These are phyloP conservation scores for Crocuta crocuta DNA, from an alignment of 2,113 vertebrate species.

Conservation along the genomic window DNA sequence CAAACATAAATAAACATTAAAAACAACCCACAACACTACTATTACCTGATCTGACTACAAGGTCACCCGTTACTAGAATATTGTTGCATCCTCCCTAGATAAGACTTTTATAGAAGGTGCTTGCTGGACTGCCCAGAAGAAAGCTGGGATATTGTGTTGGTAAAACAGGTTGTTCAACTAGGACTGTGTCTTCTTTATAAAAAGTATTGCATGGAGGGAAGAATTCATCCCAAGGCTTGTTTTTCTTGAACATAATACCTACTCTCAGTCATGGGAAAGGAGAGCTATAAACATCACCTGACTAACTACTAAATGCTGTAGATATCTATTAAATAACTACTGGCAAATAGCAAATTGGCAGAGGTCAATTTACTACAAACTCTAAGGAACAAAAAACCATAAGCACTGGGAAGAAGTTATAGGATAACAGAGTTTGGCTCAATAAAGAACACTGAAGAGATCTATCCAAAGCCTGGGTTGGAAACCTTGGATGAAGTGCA, in stretches of 20 bases:
- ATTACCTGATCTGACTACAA: neutral
- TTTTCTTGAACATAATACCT: constrained; percentile 33
- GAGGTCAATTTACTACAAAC: neutral
- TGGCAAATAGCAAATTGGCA: neutral
- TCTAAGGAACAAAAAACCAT: constrained; percentile 25
- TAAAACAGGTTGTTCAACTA: neutral
- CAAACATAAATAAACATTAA: too few species aligned
- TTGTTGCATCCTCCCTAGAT: neutral
- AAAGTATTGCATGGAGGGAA: neutral
- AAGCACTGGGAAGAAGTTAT: neutral
- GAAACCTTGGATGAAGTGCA: neutral
- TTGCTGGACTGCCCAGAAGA: neutral
- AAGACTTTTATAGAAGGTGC: neutral
- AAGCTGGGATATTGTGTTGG: neutral
- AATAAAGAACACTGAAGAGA: neutral
- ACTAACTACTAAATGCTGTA: neutral
- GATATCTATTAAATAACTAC: neutral
- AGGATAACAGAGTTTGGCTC: neutral
- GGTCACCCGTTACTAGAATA: neutral
- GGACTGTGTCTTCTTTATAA: neutral
- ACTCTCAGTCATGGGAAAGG: neutral
- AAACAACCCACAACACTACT: neutral
- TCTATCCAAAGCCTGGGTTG: neutral
- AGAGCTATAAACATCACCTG: neutral
- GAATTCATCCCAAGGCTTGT: neutral